Percentiles rank a stretch among this genome's conserved stretches.
Evolutionary conservation across 2,113 vertebrate genomes (phyloP).

Genomic region (Actenoides lindsayi): DNA sequence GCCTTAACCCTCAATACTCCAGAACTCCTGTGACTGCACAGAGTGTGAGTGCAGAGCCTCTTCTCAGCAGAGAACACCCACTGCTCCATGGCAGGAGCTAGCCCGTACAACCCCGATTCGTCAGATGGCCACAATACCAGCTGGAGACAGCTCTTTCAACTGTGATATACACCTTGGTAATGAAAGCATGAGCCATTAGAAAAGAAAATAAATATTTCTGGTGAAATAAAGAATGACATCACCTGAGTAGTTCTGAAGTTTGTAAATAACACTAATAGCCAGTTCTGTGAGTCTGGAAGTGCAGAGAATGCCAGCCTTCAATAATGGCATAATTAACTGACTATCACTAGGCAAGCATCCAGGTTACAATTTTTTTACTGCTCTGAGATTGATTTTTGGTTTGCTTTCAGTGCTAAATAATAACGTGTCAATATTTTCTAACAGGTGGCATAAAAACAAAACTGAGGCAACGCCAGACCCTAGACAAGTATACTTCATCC

Average conservation of each 20-base stretch:
- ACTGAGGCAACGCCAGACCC: not conserved
- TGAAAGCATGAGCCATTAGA: not conserved
- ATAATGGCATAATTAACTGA: not conserved
- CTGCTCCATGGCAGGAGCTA: not conserved
- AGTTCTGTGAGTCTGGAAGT: not conserved
- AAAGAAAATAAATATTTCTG: not conserved
- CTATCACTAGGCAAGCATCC: constrained; percentile 1
- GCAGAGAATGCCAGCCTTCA: not conserved
- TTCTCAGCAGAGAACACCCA: not conserved
- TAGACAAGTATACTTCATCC: not conserved
- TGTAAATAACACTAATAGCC: not conserved
- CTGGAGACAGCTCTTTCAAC: not conserved
- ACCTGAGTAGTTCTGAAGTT: not conserved
- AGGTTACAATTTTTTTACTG: not conserved
- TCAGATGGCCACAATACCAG: not conserved
- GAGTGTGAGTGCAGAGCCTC: not conserved
- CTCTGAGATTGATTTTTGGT: not conserved
- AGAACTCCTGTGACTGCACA: accelerated
- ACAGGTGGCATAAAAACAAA: not conserved
- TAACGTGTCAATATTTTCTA: not conserved
- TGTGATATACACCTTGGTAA: not conserved
- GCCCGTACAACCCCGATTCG: not conserved
- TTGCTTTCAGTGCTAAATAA: not conserved
- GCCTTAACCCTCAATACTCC: not conserved
- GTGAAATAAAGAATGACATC: not conserved